These are phyloP conservation scores for Stegodyphus dumicola DNA, from an alignment of 1,140 invertebrate genomes.

Conservation along the genomic window DNA sequence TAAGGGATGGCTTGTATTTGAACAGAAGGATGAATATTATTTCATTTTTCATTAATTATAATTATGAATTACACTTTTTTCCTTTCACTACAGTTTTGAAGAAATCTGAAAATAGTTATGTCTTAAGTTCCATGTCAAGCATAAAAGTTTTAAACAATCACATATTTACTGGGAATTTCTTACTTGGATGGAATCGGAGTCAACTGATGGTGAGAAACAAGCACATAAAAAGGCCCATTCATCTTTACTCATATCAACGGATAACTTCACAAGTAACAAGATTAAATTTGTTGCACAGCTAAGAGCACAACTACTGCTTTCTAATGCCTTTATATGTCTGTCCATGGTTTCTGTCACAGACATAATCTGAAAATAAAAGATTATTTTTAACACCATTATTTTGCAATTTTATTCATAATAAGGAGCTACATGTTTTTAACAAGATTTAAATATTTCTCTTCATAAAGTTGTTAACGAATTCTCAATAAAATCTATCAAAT, in stretches of 20 bases:
- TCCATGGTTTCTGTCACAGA: conserved; percentile 67
- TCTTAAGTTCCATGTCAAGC: background rate
- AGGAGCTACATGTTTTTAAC: too few species aligned
- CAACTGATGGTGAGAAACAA: conserved; percentile 56
- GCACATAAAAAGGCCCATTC: conserved; percentile 56
- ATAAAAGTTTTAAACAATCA: background rate
- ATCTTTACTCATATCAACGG: conserved; percentile 54
- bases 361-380: conserved; percentile 64
- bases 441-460: too few species aligned
- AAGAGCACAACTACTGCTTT: conserved; percentile 46
- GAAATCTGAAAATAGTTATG: background rate
- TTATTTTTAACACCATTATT: too few species aligned
- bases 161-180: background rate
- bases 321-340: conserved; percentile 65
- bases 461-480: too few species aligned
- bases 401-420: too few species aligned
- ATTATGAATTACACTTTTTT: background rate
- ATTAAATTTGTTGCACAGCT: conserved; percentile 58
- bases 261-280: conserved; percentile 51
- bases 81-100: background rate
- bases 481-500: too few species aligned
- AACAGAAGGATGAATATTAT: background rate
- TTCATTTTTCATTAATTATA: background rate
- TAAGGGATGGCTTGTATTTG: background rate
- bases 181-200: conserved; percentile 68